Evolutionary conservation across 2,797 vertebrate genomes (phyloP).

Genomic region (Anabacerthia variegaticeps): DNA sequence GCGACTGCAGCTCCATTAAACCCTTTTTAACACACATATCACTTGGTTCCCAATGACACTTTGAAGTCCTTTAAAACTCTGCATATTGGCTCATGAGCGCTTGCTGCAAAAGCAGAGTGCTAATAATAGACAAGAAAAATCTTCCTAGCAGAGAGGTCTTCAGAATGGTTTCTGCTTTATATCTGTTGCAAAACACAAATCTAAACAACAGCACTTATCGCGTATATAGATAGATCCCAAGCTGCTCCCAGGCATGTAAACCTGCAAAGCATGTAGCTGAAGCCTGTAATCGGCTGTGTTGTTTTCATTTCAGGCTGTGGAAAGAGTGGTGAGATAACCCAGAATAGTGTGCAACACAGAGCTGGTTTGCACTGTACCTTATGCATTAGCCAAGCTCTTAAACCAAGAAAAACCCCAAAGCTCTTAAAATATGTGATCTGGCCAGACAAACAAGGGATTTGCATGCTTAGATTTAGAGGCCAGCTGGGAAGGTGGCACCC

Average conservation of each 20-base stretch:
- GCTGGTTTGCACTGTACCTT: background rate
- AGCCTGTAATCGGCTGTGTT: background rate
- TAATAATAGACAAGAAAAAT: constrained; percentile 45
- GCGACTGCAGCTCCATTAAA: constrained; percentile 48
- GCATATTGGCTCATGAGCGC: background rate
- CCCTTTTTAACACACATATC: constrained; percentile 52
- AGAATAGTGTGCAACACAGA: background rate
- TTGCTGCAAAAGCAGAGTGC: constrained; percentile 32
- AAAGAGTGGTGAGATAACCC: background rate
- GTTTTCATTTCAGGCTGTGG: background rate
- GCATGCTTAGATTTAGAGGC: background rate
- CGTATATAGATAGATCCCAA: background rate
- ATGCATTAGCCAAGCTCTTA: background rate
- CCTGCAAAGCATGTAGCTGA: background rate
- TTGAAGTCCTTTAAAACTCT: constrained; percentile 55
- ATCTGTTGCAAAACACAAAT: constrained; percentile 7
- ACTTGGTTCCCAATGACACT: constrained; percentile 38
- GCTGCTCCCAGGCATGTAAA: constrained; percentile 14
- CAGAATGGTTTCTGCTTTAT: background rate
- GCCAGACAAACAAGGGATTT: background rate
- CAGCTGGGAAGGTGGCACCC: background rate
- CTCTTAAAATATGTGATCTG: background rate
- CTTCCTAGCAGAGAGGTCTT: constrained; percentile 15
- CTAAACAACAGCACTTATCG: background rate
- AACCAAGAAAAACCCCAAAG: background rate